phyloP scores from a whole-genome alignment of 2,113 vertebrate genomes.

The Myrmophylax atrothorax region DNA sequence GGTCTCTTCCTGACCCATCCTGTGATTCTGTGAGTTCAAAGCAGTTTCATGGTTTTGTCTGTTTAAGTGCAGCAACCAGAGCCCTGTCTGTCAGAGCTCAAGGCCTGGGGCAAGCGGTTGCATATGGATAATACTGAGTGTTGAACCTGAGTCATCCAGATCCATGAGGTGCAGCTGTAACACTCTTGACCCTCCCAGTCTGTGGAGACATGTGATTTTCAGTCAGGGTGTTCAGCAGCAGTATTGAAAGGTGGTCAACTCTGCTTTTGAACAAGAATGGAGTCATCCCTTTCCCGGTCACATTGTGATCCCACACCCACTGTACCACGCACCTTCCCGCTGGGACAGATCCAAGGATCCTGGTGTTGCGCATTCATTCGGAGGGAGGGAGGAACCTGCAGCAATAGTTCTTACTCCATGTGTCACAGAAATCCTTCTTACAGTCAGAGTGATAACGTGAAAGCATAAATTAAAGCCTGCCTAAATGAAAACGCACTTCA shows the following conservation, averaged over 20 bases:
- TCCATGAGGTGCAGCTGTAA: background rate
- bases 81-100: background rate
- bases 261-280: background rate
- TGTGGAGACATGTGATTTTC: background rate
- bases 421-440: background rate
- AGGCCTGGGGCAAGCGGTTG: too few relatives aligned
- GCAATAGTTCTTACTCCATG: background rate
- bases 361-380: rapidly evolving
- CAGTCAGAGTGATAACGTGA: background rate
- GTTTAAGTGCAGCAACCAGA: background rate
- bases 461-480: background rate
- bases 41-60: background rate
- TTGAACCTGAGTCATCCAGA: background rate
- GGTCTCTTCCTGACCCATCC: background rate
- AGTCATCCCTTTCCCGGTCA: background rate
- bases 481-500: background rate
- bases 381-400: background rate
- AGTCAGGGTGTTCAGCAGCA: background rate
- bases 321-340: background rate
- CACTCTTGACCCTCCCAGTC: background rate
- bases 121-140: background rate
- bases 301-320: background rate
- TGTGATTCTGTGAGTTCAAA: background rate
- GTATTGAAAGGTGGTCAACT: background rate
- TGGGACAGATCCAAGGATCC: background rate